phyloP scores from a whole-genome alignment of 2,888 invertebrate species.

The Thymelicus sylvestris region DNA sequence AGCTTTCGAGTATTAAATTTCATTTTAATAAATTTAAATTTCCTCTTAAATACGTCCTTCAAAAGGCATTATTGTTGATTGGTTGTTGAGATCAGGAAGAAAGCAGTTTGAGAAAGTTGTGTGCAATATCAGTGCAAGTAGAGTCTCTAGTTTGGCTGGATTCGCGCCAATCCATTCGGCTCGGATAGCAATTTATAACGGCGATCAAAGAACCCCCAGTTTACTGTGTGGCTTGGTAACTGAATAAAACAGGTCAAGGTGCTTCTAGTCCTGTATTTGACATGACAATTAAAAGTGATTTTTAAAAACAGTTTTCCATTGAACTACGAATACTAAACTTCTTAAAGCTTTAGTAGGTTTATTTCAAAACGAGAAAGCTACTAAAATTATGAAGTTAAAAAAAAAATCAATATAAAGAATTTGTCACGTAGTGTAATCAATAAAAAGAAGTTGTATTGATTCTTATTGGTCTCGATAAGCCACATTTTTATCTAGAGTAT shows the following conservation, averaged over 20 bases:
- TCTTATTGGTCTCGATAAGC: neutral
- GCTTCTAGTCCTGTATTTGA: neutral
- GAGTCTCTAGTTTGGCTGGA: conserved; percentile 23
- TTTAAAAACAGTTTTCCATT: neutral
- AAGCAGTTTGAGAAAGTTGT: conserved; percentile 21
- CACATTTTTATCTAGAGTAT: neutral
- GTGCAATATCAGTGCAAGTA: conserved; percentile 22
- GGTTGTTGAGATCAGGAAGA: conserved; percentile 17
- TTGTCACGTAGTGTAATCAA: neutral
- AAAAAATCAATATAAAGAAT: too few relatives aligned
- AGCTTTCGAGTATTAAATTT: too few relatives aligned
- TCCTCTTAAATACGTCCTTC: neutral
- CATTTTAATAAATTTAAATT: neutral
- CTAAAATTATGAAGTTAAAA: too few relatives aligned
- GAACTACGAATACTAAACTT: too few relatives aligned
- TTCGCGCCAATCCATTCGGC: conserved; percentile 24
- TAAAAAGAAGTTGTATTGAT: too few relatives aligned
- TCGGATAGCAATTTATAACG: conserved; percentile 19
- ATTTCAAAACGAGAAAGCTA: too few relatives aligned
- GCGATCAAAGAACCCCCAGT: conserved; percentile 16
- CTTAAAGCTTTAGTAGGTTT: too few relatives aligned
- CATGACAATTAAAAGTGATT: neutral
- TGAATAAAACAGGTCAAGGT: conserved; percentile 17
- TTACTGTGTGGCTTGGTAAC: conserved; percentile 2
- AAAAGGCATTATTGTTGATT: conserved; percentile 1